Evolutionary conservation across 23 tunicate genomes (phyloP).

Genomic region (Halocynthia roretzi): DNA sequence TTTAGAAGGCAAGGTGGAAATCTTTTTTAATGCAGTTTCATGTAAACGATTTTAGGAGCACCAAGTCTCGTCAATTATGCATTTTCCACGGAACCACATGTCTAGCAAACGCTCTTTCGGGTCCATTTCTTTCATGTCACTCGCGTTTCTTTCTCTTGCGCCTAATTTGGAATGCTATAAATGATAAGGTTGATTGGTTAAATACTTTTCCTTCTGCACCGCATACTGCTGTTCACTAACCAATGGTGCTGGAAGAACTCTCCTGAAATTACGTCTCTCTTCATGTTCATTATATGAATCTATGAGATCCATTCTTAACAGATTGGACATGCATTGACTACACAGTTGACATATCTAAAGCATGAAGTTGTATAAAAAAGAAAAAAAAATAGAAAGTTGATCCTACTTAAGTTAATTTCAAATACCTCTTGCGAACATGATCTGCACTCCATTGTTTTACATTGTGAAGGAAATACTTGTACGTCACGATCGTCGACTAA

Average conservation of each 20-base stretch:
- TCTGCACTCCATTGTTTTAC: neutral
- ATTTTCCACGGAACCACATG: slow-evolving; percentile 56
- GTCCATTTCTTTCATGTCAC: no score
- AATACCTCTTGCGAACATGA: neutral
- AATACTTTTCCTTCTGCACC: no score
- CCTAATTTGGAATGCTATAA: no score
- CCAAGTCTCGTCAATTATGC: slow-evolving; percentile 35
- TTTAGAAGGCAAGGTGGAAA: no score
- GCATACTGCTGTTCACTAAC: slow-evolving; percentile 11
- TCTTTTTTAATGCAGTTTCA: no score
- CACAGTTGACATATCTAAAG: slow-evolving; percentile 44
- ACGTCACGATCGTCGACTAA: slow-evolving; percentile 5
- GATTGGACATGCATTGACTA: slow-evolving; percentile 29
- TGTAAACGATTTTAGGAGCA: neutral
- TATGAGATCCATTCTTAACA: slow-evolving; percentile 19
- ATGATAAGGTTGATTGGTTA: no score
- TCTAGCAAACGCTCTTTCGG: slow-evolving; percentile 1
- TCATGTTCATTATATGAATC: slow-evolving; percentile 38
- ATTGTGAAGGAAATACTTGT: slow-evolving; percentile 14
- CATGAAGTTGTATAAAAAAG: neutral
- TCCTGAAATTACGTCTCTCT: slow-evolving; percentile 23
- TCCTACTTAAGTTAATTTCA: neutral
- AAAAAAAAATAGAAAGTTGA: neutral
- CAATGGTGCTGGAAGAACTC: slow-evolving; percentile 60
- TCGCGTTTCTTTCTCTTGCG: no score